Base-by-base conservation (phyloP, 2,888 invertebrate genomes). In the Noctua pronuba region DNA sequence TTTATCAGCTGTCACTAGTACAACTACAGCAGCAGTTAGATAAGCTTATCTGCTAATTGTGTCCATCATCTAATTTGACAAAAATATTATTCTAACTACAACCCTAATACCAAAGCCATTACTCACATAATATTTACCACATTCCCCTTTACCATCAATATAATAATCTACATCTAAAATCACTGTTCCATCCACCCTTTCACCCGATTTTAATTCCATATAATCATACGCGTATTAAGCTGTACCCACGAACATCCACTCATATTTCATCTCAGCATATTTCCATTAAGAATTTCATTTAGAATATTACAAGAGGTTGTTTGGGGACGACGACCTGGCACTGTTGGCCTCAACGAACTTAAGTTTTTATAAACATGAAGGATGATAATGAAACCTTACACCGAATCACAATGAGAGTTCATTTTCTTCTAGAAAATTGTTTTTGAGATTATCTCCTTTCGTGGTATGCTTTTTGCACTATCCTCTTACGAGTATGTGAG, bases 341-440 rank as follows among this genome's bases (percentile, higher is more conserved):
- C 67, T 58, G 75, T 83, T 78, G 60, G 70, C 77, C 75, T 73
- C 66, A 74, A 77, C 69, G 68, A 84, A 79, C 81, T 79, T 74
- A 73, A 83, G 70, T 82, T 88, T 87, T 88, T 87, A 88, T 84
- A 87, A 84, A 83, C 80, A 82, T 83, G 79, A 83, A 83, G 74
- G 73, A 82, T 85, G 74, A 83, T 86, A 86, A 75, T 87, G 88
- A 85, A 88, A 88, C 75, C 82, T 80, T 73, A 85, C 84, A 73
- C 84, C 77, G 69, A 82, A 82, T 79, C 69, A 86, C 83, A 76
- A 79, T 87, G 75, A 70, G 73, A 85, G 75, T 86, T 74, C 84
- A 87, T 86, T 85, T 84, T 88, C 88, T 86, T 84, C 67, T 52
- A 75, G 83, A 84, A 88, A 88, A 88, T 87, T 88, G 86, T 88